Base-by-base conservation (phyloP, 2,888 invertebrate species). In the Acronicta aceris region DNA sequence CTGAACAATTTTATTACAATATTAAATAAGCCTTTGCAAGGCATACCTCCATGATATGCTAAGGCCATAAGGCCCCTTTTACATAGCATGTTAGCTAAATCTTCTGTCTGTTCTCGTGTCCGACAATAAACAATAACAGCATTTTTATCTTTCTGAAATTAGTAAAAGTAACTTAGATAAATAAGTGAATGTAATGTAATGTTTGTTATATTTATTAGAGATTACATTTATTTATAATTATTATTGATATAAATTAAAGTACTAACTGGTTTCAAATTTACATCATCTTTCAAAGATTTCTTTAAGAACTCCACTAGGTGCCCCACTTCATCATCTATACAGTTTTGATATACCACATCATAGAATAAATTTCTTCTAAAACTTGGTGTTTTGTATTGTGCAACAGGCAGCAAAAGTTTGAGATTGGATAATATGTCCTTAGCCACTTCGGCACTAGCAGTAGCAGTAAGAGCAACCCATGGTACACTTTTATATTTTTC, bases 111-210 rank as follows among this genome's bases (percentile, higher is more conserved):
- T 78, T 99, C 98, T 65, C 99, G 95, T 0, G 99, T 99, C 66
- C 99, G 96, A 87, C 99, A 99, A 89, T 99, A 99, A 59, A 99
- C 96, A 78, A 99, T 99, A 5, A 98, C 99, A 89, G 98, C 98
- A 88, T 89, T 94, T 82, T 91, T 94, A 68, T 94, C 94, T 87
- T 90, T 94, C 94, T 94, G 85, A 74, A 92, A 93, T 33, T 42
- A 6, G 38, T 45, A 30, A 13, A 54, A 41, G 21, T 59, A 55
- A 51, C n/a, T 36, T 10, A n/a, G 41, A 42, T 46, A 49, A 47
- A 42, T 27, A 38, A 25, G 36, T 10, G 15, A 43, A 16, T n/a
- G n/a, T n/a, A n/a, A n/a, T n/a, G n/a, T n/a, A n/a, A n/a, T n/a
- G n/a, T n/a, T 21, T 21, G 2, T 3, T 21, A 21, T 21, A 21